These are phyloP conservation scores for Tridacna gigas DNA, from an alignment of 2,888 invertebrate species.

Conservation along the genomic window DNA sequence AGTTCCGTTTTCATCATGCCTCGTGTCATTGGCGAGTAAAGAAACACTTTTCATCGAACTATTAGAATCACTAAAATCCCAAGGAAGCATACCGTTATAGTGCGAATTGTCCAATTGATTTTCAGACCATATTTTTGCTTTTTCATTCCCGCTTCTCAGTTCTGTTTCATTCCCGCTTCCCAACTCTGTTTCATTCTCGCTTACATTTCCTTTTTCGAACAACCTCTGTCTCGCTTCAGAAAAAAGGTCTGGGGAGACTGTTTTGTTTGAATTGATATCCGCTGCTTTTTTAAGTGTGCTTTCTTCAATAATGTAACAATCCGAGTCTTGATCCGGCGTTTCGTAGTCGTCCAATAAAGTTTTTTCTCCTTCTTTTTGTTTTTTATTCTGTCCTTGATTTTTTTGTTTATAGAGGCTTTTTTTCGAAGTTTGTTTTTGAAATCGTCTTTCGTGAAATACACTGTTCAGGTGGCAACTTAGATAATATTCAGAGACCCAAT, in stretches of 20 bases:
- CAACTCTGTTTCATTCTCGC: too few species aligned
- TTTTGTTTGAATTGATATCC: too few species aligned
- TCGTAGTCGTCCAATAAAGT: neutral
- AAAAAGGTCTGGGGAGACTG: neutral
- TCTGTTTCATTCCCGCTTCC: too few species aligned
- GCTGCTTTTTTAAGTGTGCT: neutral
- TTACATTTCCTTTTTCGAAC: neutral
- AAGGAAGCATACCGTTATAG: neutral
- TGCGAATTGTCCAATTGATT: neutral
- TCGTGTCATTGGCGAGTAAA: neutral
- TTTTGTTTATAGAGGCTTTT: neutral
- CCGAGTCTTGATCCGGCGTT: neutral
- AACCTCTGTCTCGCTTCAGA: too few species aligned
- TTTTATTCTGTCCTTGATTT: neutral
- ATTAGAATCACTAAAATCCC: neutral
- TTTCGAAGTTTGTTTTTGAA: neutral
- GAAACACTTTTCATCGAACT: neutral
- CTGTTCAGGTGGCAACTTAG: slow-evolving; percentile 12
- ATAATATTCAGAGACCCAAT: neutral
- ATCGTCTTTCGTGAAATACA: neutral
- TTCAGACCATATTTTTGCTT: neutral
- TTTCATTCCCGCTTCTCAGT: neutral
- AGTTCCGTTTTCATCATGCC: neutral
- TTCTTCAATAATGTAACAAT: neutral
- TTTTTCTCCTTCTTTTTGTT: neutral